Evolutionary conservation across 2,113 vertebrate genomes (phyloP).

Genomic region (Chamaea fasciata): DNA sequence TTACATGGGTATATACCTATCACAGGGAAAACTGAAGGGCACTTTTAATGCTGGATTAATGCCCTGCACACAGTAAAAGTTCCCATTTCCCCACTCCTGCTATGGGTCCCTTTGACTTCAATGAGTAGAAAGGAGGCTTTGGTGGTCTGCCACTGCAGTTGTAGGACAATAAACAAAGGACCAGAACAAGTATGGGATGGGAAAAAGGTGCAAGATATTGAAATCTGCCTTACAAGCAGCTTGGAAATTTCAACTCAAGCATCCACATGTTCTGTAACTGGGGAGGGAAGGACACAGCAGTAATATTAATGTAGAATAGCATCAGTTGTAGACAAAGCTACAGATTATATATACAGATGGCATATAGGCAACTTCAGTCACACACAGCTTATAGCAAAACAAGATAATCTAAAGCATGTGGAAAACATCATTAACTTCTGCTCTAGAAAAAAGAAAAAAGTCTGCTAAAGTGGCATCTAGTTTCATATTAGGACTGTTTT

Average conservation of each 20-base stretch:
- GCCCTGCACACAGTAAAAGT: neutral
- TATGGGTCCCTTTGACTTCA: neutral
- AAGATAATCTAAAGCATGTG: neutral
- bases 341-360: neutral
- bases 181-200: neutral
- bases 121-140: neutral
- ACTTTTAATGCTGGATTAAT: neutral
- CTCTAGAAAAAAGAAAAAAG: neutral
- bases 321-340: neutral
- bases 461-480: neutral
- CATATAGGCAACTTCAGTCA: neutral
- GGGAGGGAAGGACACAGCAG: neutral
- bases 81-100: neutral
- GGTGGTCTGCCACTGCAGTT: neutral
- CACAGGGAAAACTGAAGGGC: neutral
- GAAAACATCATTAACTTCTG: neutral
- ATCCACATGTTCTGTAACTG: neutral
- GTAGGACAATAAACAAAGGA: neutral
- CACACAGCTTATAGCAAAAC: neutral
- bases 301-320: neutral
- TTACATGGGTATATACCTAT: neutral
- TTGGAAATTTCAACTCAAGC: neutral
- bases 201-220: neutral
- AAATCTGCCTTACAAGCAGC: neutral
- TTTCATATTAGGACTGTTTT: neutral